Evolutionary conservation across 2,113 vertebrate species (phyloP).

Genomic region (Bubo bubo): DNA sequence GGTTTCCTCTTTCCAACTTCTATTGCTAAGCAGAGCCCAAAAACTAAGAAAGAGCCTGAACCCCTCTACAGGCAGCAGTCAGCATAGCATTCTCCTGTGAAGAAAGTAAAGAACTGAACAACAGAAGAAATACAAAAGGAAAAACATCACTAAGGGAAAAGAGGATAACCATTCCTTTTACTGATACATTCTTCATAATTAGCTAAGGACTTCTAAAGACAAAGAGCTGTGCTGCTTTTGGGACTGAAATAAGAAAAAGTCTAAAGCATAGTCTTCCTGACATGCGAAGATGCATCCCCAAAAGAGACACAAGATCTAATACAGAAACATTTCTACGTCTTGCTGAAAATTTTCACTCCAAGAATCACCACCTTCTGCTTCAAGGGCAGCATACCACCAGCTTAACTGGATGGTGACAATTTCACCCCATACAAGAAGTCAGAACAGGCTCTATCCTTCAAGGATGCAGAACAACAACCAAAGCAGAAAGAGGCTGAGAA

Average conservation of each 20-base stretch:
- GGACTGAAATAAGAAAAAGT: not conserved
- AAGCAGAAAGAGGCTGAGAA: not conserved
- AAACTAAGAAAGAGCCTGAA: not conserved
- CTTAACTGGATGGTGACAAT: not conserved
- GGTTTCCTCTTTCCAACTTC: not conserved
- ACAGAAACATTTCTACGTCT: not conserved
- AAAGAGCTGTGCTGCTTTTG: not conserved
- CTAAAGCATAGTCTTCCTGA: not conserved
- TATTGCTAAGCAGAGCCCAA: not conserved
- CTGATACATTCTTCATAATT: not conserved
- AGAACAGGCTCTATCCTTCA: not conserved
- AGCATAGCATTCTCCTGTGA: not conserved
- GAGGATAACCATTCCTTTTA: not conserved
- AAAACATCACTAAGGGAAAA: not conserved
- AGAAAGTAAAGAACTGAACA: not conserved
- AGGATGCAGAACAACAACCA: not conserved
- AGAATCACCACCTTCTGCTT: not conserved
- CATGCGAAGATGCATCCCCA: fast-evolving
- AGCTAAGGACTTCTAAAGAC: not conserved
- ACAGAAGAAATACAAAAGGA: not conserved
- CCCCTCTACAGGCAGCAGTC: not conserved
- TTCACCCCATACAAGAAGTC: not conserved
- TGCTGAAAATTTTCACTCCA: not conserved
- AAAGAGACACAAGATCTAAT: not conserved
- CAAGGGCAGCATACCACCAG: not conserved